Evolutionary conservation across 2,888 invertebrate genomes (phyloP), one percentile per base, ranked within the genome.

Genomic region (Cryptophagus acutangulus): DNA sequence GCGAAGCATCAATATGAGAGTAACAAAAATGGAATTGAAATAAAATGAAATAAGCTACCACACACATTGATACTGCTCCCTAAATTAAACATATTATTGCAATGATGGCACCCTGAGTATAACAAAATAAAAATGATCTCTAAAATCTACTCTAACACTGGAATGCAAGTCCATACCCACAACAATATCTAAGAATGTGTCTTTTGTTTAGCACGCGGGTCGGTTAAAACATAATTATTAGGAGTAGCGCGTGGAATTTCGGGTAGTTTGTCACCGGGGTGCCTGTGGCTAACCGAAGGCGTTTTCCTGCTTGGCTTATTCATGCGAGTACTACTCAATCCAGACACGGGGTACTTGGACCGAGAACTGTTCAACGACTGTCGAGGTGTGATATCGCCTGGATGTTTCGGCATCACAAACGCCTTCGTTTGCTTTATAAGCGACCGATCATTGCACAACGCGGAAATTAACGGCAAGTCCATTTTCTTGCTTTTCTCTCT

Each of bases 381-480:
- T 55, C 71, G 58, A 38, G 63, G 66, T 10, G 58, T 52, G 10
- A 48, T 49, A 33, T 59, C 63, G 26, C 61, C 66, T 17, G 77
- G 74, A 59, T 78, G 78, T 66, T 84, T 85, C 38, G 86, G 84
- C 74, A 83, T 78, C 49, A 84, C 87, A 64, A 87, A 86, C 14
- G 88, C 87, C 68, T 88, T 88, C 36, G 89, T 90, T 71, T 90
- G 90, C 70, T 88, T 89, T 43, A 90, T 74, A 59, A 94, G 76
- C 43, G 90, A 87, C 42, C 87, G 81, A 70, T 94, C 94, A 66
- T 93, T 94, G 74, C 92, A 94, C 54, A 94, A 75, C 9, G 93
- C 94, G 43, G 91, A 87, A 63, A 94, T 92, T 45, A 95, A 74
- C 13, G 94, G 94, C 67, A 94, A 74, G 71, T 92, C 91, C 61